Evolutionary conservation across 2,888 invertebrate species (phyloP), one percentile per base, ranked within the genome.

Genomic region (Heteromyza rotundicornis): DNA sequence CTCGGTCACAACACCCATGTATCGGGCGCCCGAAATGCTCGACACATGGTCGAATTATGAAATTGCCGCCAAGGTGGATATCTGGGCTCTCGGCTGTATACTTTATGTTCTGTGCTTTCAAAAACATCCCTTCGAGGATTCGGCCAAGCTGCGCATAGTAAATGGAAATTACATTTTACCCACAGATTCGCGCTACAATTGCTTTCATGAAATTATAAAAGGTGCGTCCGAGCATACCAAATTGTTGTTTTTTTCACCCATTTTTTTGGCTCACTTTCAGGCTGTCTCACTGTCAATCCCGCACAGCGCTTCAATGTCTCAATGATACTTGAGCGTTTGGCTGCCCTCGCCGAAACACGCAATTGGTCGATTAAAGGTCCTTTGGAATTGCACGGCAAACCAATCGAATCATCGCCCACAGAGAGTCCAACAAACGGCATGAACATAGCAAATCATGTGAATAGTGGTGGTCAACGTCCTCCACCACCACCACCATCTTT

Each of bases 21-120:
- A 99, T 84, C 87, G 99, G 80, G 94, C 98, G 0, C 99, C 99
- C 27, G 99, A 99, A 86, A 96, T 98, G 91, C 86, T 98, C 67
- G 98, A 98, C 80, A 94, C 97, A 2, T 99, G 98, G 93, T 95
- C 92, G 77, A 97, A 99, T 81, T 91, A 92, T 79, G 92, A 91
- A 65, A 96, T 99, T 69, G 96, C 96, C 60, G 89, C 92, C 68
- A 90, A 92, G 49, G 90, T 92, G 1, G 99, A 99, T 84, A 87
- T 97, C 36, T 99, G 99, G 99, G 98, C 98, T 0, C 85, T 99
- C 14, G 99, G 99, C 7, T 99, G 99, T 83, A 89, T 99, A 67
- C 85, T 98, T 14, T 98, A 94, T 82, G 90, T 92, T 52, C 84
- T 99, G 17, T 96, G 97, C 82, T 98, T 91, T 79, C 91, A 94